Evolutionary conservation across 2,797 vertebrate genomes (phyloP).

Genomic region (Lerista edwardsae): DNA sequence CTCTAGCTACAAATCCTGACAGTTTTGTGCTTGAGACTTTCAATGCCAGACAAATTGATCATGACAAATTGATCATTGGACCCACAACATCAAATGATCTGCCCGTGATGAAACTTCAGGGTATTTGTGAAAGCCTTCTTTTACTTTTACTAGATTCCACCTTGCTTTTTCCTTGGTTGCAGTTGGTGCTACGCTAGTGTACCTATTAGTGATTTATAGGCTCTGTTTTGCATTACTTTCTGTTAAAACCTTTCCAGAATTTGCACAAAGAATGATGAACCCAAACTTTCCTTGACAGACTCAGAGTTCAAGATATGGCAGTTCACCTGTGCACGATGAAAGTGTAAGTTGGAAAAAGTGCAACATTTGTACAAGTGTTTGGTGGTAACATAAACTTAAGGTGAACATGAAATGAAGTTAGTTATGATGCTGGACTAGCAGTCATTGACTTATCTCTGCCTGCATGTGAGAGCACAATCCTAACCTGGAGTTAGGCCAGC

Average conservation of each 20-base stretch:
- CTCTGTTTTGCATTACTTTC: neutral
- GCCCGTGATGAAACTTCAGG: neutral
- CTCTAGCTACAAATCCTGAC: neutral
- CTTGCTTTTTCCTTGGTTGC: neutral
- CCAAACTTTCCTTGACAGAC: constrained; percentile 66
- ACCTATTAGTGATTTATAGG: neutral
- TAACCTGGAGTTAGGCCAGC: no score
- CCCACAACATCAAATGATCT: no score
- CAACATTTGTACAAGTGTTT: accelerated
- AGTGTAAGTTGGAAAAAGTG: constrained; percentile 69
- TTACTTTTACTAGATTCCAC: neutral
- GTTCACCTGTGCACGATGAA: constrained; percentile 78
- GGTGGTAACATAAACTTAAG: neutral
- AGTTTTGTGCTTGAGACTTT: neutral
- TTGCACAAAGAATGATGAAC: constrained; percentile 19
- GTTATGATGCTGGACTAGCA: constrained; percentile 7
- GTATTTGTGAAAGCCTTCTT: neutral
- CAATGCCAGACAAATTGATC: neutral
- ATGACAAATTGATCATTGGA: no score
- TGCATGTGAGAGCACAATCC: no score
- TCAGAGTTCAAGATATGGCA: constrained; percentile 77
- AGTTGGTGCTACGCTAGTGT: accelerated
- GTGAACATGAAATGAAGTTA: neutral
- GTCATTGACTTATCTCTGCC: neutral
- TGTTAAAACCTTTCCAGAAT: constrained; percentile 13